phyloP scores from a whole-genome alignment of 2,888 invertebrate species.

The Himalopsyche anomala region DNA sequence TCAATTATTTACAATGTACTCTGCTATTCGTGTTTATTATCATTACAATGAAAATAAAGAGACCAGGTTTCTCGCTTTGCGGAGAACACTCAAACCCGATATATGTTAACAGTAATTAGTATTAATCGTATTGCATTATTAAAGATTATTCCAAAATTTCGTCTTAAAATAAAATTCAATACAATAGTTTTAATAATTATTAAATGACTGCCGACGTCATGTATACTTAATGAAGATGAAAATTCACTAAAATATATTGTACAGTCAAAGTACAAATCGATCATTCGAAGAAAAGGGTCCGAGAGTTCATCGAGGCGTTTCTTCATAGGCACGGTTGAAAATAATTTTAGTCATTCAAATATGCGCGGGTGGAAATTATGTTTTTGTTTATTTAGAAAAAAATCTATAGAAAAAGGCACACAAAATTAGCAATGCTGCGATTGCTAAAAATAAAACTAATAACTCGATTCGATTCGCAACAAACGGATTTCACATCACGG shows the following conservation, averaged over 20 bases:
- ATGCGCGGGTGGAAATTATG: constrained; percentile 4
- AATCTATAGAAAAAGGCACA: constrained; percentile 28
- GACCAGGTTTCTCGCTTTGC: neutral
- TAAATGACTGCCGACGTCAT: no score
- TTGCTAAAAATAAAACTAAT: constrained; percentile 36
- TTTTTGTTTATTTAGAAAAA: constrained; percentile 2
- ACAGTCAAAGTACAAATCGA: no score
- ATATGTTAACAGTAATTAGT: neutral
- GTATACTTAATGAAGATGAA: no score
- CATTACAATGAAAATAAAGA: constrained; percentile 2
- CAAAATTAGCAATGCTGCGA: constrained; percentile 30
- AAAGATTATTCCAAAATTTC: no score
- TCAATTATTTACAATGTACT: constrained; percentile 36
- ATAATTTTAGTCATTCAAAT: neutral
- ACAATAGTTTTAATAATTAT: no score
- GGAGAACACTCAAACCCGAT: constrained; percentile 39
- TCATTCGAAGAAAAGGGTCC: neutral
- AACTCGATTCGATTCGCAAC: constrained; percentile 39
- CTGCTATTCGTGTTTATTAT: neutral
- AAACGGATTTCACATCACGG: constrained; percentile 16
- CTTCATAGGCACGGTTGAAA: constrained; percentile 4
- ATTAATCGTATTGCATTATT: neutral
- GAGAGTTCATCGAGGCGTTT: constrained; percentile 3
- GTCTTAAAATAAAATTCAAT: no score
- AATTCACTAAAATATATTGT: no score